Percentiles rank a stretch among this genome's conserved stretches.
Conservation (phyloP, 53 echinoderm and acorn worm species). For the Patiria pectinifera region DNA sequence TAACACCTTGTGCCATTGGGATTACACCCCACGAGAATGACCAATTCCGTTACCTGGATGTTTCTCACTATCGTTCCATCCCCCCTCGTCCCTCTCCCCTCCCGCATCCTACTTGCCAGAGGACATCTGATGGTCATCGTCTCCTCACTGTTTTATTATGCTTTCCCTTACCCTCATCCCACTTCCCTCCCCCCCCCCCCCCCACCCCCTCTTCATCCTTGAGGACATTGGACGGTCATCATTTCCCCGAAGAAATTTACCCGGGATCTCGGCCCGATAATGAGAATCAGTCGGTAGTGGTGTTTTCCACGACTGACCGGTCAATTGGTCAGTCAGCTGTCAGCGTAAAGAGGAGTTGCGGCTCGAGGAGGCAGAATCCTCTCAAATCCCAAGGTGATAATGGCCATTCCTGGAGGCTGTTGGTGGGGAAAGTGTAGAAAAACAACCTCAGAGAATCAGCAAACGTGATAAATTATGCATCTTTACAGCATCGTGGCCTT, state of each 20-base stretch:
- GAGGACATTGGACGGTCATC: neutral
- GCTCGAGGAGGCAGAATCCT: too few relatives aligned
- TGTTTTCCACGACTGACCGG: slow-evolving; percentile 5
- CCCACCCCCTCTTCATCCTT: neutral
- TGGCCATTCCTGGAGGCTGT: too few relatives aligned
- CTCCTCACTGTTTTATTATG: neutral
- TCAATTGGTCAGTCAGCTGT: slow-evolving; percentile 34
- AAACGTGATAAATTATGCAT: too few relatives aligned
- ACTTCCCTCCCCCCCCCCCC: neutral
- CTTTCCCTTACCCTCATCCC: neutral
- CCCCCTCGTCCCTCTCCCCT: neutral
- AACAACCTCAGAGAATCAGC: too few relatives aligned
- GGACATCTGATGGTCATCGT: neutral
- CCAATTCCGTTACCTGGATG: neutral
- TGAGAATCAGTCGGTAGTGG: neutral
- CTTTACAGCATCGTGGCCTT: too few relatives aligned
- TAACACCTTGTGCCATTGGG: neutral
- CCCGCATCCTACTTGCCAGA: neutral
- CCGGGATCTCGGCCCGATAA: neutral
- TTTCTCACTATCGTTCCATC: neutral
- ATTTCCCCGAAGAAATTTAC: neutral
- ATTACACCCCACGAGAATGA: neutral
- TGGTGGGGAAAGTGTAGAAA: too few relatives aligned
- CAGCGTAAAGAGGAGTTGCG: too few relatives aligned
- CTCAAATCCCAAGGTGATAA: too few relatives aligned